Evolutionary conservation across 2,888 invertebrate species (phyloP).

Genomic region (Sarcophaga carnaria): DNA sequence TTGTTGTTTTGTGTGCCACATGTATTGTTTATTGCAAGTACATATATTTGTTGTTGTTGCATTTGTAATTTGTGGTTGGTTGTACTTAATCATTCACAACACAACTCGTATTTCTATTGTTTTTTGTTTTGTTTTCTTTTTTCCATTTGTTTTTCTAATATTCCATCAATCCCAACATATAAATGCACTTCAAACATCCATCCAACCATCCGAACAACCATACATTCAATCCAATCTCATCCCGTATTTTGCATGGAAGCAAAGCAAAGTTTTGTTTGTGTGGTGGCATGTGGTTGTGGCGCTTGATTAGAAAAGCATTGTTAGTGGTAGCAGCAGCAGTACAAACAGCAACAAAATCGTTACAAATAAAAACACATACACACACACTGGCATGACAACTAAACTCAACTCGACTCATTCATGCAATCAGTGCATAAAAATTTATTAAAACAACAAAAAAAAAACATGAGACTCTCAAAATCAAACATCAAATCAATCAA

Average conservation of each 20-base stretch:
- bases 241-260: neutral
- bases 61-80: conserved; percentile 62
- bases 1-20: conserved; percentile 38
- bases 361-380: conserved; percentile 52
- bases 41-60: conserved; percentile 16
- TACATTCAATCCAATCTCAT: neutral
- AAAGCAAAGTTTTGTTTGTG: neutral
- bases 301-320: conserved; percentile 58
- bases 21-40: conserved; percentile 30
- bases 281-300: conserved; percentile 54
- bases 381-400: conserved; percentile 59
- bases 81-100: conserved; percentile 67
- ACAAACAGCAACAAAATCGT: conserved; percentile 27
- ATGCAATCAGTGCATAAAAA: conserved; percentile 62
- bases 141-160: conserved; percentile 30
- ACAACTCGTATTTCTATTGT: conserved; percentile 62
- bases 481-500: conserved; percentile 65
- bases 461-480: conserved; percentile 33
- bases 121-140: conserved; percentile 37
- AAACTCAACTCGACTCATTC: conserved; percentile 32
- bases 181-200: conserved; percentile 2
- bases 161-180: conserved; percentile 56
- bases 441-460: neutral
- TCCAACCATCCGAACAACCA: neutral
- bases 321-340: conserved; percentile 26